A percentile compares a stretch with the other conserved stretches of the same genome.
Conservation (phyloP, 2,797 vertebrate species). For the Lepilemur ruficaudatus region DNA sequence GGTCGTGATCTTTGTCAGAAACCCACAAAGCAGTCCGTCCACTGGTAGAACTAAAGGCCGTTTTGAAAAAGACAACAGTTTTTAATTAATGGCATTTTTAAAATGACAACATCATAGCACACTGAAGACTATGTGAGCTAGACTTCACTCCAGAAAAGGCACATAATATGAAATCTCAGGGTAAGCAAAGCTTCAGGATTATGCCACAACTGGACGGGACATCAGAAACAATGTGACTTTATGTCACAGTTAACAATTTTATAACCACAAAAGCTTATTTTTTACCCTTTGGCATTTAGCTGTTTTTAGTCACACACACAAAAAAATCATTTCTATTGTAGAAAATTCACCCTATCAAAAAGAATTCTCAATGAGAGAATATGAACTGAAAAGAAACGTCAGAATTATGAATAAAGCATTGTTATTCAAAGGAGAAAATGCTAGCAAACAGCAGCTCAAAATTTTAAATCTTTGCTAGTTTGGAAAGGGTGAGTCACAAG, state of each 20-base stretch:
- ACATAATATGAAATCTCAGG: not conserved
- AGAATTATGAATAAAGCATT: conserved; percentile 48
- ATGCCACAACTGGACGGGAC: not conserved
- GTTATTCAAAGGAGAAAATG: conserved; percentile 35
- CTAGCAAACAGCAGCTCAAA: conserved; percentile 21
- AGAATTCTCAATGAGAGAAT: conserved; percentile 37
- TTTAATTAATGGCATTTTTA: not conserved
- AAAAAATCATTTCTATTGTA: conserved; percentile 30
- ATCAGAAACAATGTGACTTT: conserved; percentile 22
- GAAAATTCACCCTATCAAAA: conserved; percentile 19
- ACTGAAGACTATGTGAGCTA: not conserved
- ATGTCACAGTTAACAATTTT: not conserved
- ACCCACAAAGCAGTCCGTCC: not conserved
- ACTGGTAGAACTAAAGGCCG: not conserved
- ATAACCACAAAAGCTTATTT: conserved; percentile 18
- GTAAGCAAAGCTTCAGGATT: not conserved
- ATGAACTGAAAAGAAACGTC: conserved; percentile 44
- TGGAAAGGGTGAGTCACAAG: conserved; percentile 21
- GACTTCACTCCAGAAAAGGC: not conserved
- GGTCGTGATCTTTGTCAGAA: not conserved
- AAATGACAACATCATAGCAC: not conserved
- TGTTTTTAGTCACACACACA: conserved; percentile 9
- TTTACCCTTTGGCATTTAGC: not conserved
- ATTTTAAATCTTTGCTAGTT: conserved; percentile 28
- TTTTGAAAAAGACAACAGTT: not conserved